Evolutionary conservation across 2,113 vertebrate species (phyloP).

Genomic region (Sardina pilchardus): DNA sequence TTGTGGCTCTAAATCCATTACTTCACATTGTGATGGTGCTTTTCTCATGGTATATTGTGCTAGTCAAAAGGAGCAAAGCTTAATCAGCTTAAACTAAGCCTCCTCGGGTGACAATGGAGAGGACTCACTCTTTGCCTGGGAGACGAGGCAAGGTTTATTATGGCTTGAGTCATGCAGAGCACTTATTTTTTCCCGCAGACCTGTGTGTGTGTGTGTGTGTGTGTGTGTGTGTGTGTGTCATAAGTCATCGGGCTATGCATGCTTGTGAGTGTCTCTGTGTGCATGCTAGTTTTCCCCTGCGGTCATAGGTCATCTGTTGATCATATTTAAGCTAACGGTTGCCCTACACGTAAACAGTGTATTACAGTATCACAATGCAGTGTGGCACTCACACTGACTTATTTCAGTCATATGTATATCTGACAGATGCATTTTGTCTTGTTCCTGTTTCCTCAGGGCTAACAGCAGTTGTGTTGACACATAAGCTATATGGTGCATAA

Average conservation of each 20-base stretch:
- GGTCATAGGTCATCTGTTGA: not conserved
- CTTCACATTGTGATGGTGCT: not conserved
- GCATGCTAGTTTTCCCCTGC: not conserved
- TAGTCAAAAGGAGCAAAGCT: not conserved
- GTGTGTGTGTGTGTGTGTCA: not conserved
- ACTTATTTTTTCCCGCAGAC: not conserved
- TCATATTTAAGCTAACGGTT: not conserved
- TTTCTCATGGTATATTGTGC: not conserved
- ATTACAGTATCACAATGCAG: not conserved
- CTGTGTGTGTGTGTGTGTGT: not conserved
- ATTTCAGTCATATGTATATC: not conserved
- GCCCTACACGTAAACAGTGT: not conserved
- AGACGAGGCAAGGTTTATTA: not conserved
- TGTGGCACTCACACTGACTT: not conserved
- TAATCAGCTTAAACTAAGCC: slow-evolving; percentile 18
- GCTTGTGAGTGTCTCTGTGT: not conserved
- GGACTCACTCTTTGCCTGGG: not conserved
- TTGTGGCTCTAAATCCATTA: not conserved
- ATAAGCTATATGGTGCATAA: not conserved
- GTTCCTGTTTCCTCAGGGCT: not conserved
- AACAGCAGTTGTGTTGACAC: not conserved
- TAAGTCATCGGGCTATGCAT: not conserved
- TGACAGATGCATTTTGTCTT: too few relatives aligned
- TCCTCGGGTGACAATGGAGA: not conserved
- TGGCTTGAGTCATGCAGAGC: not conserved